Evolutionary conservation across 2,797 vertebrate genomes (phyloP), one percentile per base, ranked within the genome.

Genomic region (Macroramphosus scolopax): DNA sequence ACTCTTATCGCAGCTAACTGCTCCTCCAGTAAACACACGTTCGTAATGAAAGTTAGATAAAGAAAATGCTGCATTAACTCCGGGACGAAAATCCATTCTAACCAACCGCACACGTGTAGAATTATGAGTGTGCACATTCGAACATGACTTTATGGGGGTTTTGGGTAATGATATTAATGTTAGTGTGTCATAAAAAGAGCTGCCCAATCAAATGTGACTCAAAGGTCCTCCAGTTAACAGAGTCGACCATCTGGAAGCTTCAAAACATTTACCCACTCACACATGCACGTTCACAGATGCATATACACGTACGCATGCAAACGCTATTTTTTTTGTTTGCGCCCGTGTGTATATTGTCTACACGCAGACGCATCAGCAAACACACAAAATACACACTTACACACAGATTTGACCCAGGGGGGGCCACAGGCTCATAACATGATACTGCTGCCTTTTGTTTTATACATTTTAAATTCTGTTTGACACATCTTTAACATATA

Each of bases 341-440:
- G n/a, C n/a, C n/a, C n/a, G n/a, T n/a, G n/a, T n/a, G n/a, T n/a
- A n/a, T n/a, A n/a, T n/a, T n/a, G n/a, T n/a, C n/a, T n/a, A n/a
- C n/a, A n/a, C n/a, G n/a, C n/a, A n/a, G n/a, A n/a, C 20, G 47
- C 25, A 38, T 8, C 25, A 40, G 5, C 6, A 49, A 44, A 64
- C 13, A 44, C 41, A 51, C 15, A 39, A 3, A 11, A 4, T 7
- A 41, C 14, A 37, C 32, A 52, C 24, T 9, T n/a, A n/a, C n/a
- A n/a, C n/a, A n/a, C n/a, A n/a, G 1, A 42, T 14, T n/a, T n/a
- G 14, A 6, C 31, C 31, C 15, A 16, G n/a, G 30, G 48, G 48
- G 25, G 28, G 59, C 1, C 13, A n/a, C 5, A 41, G 24, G 38
- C 68, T 58, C 53, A 38, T 8, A 24, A 9, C 15, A 16, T 46